Evolutionary conservation across 2,113 vertebrate genomes (phyloP), one percentile per base, ranked within the genome.

Genomic region (Montifringilla adamsi): DNA sequence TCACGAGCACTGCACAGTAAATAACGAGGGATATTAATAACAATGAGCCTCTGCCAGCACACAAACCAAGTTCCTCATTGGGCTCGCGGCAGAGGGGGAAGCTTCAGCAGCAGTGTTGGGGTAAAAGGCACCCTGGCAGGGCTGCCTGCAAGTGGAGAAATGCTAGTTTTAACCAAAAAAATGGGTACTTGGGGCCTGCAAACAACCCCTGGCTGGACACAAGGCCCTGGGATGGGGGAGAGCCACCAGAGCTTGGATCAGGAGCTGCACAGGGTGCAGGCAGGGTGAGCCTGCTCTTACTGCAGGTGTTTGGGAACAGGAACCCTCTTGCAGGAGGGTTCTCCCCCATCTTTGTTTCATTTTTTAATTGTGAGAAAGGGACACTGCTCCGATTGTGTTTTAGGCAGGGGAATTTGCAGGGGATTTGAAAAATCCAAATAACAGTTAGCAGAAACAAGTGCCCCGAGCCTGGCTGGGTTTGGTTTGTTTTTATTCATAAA

Each of bases 11-110:
- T 1, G 3, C 92, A 35, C 39, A 37, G 84, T 73, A 95, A 96
- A 95, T 92, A 92, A 90, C 4, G 4, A 90, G 83, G 47, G 93
- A 73, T 93, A 90, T 95, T 95, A 95, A 95, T 95, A 95, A 92
- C 91, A 68, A 60, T 8, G 3, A 76, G 49, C 41, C 68, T 31
- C 63, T 88, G 91, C 89, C 89, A 86, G 94, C 28, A 58, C 63
- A 60, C 76, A 69, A 84, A 92, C 8, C 84, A 30, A 91, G 87
- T 81, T 91, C 89, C 86, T 86, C 18, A 0, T 44, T 19, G 20
- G 67, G 69, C 39, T 92, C 60, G 21, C 0, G 2, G 80, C 44
- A 63, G 47, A 66, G 2, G 9, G 76, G 49, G 62, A 84, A 85
- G 67, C 52, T 44, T 1, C 2, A 87, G 62, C 5, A 24, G 43